Evolutionary conservation across 2,888 invertebrate species (phyloP).

Genomic region (Oegoconia quadripuncta): DNA sequence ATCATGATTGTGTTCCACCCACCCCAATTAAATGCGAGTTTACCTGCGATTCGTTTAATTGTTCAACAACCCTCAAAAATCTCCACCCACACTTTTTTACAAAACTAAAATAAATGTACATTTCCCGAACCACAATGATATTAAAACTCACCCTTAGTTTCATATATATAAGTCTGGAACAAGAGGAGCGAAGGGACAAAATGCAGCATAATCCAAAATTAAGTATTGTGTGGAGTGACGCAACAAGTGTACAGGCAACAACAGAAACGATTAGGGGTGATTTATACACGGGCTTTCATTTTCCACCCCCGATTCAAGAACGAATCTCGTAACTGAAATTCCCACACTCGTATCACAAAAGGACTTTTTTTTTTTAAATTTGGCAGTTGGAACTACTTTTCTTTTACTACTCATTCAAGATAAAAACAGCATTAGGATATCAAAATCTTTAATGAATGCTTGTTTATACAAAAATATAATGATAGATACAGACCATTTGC

Average conservation of each 20-base stretch:
- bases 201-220: constrained; percentile 27
- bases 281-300: constrained; percentile 70
- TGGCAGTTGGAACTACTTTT: constrained; percentile 10
- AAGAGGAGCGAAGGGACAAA: background rate
- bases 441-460: too few relatives aligned
- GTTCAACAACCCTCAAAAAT: constrained; percentile 68
- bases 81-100: constrained; percentile 44
- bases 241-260: constrained; percentile 71
- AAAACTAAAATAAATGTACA: constrained; percentile 22
- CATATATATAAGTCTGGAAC: constrained; percentile 14
- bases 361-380: constrained; percentile 25
- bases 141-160: constrained; percentile 16
- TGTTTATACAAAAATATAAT: too few relatives aligned
- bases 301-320: constrained; percentile 61
- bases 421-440: too few relatives aligned
- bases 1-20: constrained; percentile 42
- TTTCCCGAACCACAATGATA: background rate
- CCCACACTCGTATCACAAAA: constrained; percentile 55
- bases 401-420: too few relatives aligned
- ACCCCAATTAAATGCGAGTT: constrained; percentile 51
- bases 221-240: constrained; percentile 51
- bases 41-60: constrained; percentile 71
- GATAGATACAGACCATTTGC: too few relatives aligned
- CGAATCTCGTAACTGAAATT: constrained; percentile 71
- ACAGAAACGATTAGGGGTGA: constrained; percentile 72